Base-by-base conservation (phyloP, 2,888 invertebrate species). In the Hypselothyrea guttata region DNA sequence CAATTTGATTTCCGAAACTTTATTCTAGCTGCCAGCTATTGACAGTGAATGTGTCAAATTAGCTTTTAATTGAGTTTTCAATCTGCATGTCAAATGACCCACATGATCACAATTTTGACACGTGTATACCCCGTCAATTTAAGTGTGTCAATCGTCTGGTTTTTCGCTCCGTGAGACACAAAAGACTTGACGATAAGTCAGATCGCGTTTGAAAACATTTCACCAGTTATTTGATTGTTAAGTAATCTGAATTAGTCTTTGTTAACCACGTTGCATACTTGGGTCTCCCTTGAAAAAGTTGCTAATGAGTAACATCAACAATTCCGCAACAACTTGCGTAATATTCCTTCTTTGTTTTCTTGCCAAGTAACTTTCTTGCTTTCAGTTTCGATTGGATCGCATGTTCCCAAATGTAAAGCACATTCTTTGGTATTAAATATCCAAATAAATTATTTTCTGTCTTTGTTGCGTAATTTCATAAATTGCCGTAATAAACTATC, bases 41-140 rank as follows among this genome's bases (percentile, higher is more conserved):
- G 7, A 38, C 48, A 42, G 44, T 55, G 60, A 67, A 61, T 74
- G 44, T 71, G 69, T 82, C 75, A 64, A 77, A 75, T 75, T 71
- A 46, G 78, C 69, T 71, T 81, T 81, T 63, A 82, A 82, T 75
- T 71, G 69, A 82, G 78, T 77, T 69, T 73, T 83, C 66, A 71
- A 77, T 83, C 75, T 84, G 75, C 84, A 79, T 79, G 67, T 64
- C 53, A 75, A 77, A 79, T 79, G 44, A 79, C 78, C 78, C 78
- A 79, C 82, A 79, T 78, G 60, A 58, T 49, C 42, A 0, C 8
- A 27, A 28, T 8, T 34, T 31, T 35, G 45, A 62, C 49, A 40
- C 66, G 56, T 66, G 68, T 46, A 44, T 33, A 28, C 4, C 28
- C 35, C 22, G 16, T 8, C 27, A n/a, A 16, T 7, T 51, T 15